Percentiles rank a stretch among this genome's conserved stretches.
Conservation (phyloP, 2,888 invertebrate species). For the Platycheirus rosarum region DNA sequence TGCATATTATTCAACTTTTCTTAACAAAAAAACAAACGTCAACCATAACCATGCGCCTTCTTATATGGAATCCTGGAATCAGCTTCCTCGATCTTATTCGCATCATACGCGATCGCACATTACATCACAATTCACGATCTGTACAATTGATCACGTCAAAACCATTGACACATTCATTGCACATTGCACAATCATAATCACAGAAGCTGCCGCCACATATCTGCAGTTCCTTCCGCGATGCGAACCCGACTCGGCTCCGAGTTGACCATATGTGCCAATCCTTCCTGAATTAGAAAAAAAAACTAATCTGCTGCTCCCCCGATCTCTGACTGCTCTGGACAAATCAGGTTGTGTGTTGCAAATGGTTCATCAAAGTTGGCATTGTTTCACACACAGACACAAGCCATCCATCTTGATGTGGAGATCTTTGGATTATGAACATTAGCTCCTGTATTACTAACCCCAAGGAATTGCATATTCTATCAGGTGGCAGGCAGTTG, state of each 20-base stretch:
- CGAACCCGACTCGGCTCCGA: slow-evolving; percentile 26
- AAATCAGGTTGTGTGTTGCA: slow-evolving; percentile 35
- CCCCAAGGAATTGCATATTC: slow-evolving; percentile 33
- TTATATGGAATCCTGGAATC: slow-evolving; percentile 60
- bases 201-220: slow-evolving; percentile 61
- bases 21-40: slow-evolving; percentile 2
- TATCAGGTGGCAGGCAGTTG: slow-evolving; percentile 19
- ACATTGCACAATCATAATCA: slow-evolving; percentile 63
- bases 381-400: slow-evolving; percentile 1
- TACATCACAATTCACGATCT: slow-evolving; percentile 65
- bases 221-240: slow-evolving; percentile 71
- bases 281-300: slow-evolving; percentile 15
- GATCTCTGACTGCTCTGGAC: slow-evolving; percentile 15
- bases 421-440: background rate
- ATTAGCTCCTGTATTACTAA: slow-evolving; percentile 57
- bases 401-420: background rate
- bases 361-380: slow-evolving; percentile 22
- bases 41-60: slow-evolving; percentile 9
- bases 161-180: slow-evolving; percentile 73
- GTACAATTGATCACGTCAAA: slow-evolving; percentile 73
- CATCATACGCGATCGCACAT: slow-evolving; percentile 39
- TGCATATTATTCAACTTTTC: slow-evolving; percentile 60
- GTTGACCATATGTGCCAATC: slow-evolving; percentile 7
- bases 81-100: slow-evolving; percentile 59
- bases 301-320: background rate